Base-by-base conservation (phyloP, 2,113 vertebrate species). In the Microcebus jonahi region DNA sequence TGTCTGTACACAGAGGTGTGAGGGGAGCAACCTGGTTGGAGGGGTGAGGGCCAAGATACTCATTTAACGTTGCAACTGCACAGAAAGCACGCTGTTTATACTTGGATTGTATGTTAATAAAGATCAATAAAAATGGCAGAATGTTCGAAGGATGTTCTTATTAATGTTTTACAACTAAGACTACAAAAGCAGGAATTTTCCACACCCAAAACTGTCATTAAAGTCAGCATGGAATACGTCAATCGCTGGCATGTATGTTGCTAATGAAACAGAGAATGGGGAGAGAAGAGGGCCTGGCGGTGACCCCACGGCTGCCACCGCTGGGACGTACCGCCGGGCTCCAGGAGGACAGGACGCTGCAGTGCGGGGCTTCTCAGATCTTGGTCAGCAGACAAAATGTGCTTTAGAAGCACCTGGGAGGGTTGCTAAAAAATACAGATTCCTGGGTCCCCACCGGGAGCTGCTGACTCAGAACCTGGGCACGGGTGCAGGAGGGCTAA, bases 291-390 rank as follows among this genome's bases (percentile, higher is more conserved):
- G 36, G 14, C 9, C 18, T 20, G 20, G 21, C 5, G 5, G 29
- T 29, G 36, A 25, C 12, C 42, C 34, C 31, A 5, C 1, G 20
- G 39, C 21, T 0, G 0, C 48, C 13, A 2, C 13, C 23, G 29
- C 23, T 50, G 36, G 77, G 45, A 36, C 20, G 70, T 55, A 13
- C 70, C 71, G 5, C 13, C 0, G 2, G n/a, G 27, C 9, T 29
- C 10, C 0, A 59, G 29, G 48, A 67, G 11, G 21, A 29, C 8
- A 11, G 73, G 27, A 27, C 10, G 3, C 0, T 1, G 20, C 31
- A 11, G 0, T 0, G 6, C 21, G 11, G 61, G 6, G 31, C 29
- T 36, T 53, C 77, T 50, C 39, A 11, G n/a, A 29, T 57, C n/a
- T 55, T 55, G 18, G 29, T 48, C n/a, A 1, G 4, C 23, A 34